phyloP scores from a whole-genome alignment of 2,113 vertebrate species.

The Lutjanus erythropterus region DNA sequence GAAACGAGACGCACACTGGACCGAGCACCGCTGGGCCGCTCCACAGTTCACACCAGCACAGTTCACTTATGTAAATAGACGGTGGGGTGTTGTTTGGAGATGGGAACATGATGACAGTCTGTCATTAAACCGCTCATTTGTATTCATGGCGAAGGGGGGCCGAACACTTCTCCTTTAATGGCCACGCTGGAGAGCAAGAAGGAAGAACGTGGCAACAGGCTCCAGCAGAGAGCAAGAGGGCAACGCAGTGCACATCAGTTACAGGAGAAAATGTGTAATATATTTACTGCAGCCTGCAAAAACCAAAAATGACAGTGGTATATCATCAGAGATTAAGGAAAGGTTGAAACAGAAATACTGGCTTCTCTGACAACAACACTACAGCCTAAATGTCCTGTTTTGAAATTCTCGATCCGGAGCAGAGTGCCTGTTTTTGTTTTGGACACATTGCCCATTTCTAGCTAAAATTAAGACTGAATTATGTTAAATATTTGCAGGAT shows the following conservation, averaged over 20 bases:
- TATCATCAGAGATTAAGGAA: too few species aligned
- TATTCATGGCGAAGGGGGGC: conserved; percentile 60
- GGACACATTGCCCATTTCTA: too few species aligned
- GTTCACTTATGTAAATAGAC: conserved; percentile 64
- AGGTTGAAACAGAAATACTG: too few species aligned
- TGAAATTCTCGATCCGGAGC: too few species aligned
- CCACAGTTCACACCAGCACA: conserved; percentile 50
- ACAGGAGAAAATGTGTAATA: too few species aligned
- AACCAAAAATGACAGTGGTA: too few species aligned
- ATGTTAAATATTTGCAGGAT: too few species aligned
- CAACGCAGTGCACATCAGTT: not conserved
- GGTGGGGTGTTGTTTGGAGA: conserved; percentile 51
- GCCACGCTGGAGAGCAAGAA: conserved; percentile 23
- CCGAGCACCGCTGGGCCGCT: conserved; percentile 17
- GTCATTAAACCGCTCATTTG: conserved; percentile 71
- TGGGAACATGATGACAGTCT: conserved; percentile 56
- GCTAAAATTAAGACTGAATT: too few species aligned
- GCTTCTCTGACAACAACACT: too few species aligned
- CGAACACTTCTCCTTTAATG: conserved; percentile 52
- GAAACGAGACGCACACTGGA: conserved; percentile 31
- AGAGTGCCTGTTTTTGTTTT: too few species aligned
- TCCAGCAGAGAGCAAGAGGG: conserved; percentile 7
- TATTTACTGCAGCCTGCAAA: too few species aligned
- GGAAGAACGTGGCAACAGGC: conserved; percentile 18
- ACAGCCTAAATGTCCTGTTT: too few species aligned